Conservation (phyloP, 37 sponge, comb jelly and placozoan species). For the Chondrosia reniformis region DNA sequence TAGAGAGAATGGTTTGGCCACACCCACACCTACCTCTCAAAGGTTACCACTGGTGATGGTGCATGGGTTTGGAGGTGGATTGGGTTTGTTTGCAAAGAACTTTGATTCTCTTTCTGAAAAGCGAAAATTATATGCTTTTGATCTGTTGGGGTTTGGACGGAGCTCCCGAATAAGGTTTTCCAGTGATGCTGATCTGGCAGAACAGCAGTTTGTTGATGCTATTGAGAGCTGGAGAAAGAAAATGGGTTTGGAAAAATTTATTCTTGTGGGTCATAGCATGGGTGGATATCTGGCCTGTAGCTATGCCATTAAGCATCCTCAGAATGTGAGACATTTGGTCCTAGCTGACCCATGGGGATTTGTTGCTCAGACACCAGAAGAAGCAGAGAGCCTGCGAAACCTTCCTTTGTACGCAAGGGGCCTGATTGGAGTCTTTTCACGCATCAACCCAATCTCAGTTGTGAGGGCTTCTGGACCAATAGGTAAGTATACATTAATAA, state of each 20-base stretch:
- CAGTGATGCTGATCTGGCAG: constrained; percentile 49
- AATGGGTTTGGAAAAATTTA: constrained; percentile 67
- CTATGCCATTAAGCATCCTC: constrained; percentile 80
- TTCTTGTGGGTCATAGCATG: constrained; percentile 92
- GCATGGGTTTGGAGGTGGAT: constrained; percentile 91
- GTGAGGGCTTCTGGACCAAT: constrained; percentile 73
- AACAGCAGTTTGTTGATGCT: constrained; percentile 54
- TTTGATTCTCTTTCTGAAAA: constrained; percentile 53
- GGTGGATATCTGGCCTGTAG: constrained; percentile 79
- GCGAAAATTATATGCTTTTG: constrained; percentile 68
- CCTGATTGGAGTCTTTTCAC: constrained; percentile 18
- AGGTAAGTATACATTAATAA: constrained; percentile 56
- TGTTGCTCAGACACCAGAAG: constrained; percentile 1
- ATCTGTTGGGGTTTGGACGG: constrained; percentile 91
- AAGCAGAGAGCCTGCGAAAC: background rate
- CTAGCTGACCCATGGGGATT: constrained; percentile 96
- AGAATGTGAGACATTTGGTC: constrained; percentile 70
- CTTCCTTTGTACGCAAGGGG: constrained; percentile 20
- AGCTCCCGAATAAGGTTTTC: constrained; percentile 70
- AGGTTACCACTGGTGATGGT: constrained; percentile 80
- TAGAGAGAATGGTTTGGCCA: background rate
- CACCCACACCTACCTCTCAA: background rate
- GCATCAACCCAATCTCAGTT: constrained; percentile 59
- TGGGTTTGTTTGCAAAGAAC: constrained; percentile 75
- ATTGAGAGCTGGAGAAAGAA: constrained; percentile 82